Base-by-base conservation (phyloP, 2,113 vertebrate species). In the Osmerus mordax region DNA sequence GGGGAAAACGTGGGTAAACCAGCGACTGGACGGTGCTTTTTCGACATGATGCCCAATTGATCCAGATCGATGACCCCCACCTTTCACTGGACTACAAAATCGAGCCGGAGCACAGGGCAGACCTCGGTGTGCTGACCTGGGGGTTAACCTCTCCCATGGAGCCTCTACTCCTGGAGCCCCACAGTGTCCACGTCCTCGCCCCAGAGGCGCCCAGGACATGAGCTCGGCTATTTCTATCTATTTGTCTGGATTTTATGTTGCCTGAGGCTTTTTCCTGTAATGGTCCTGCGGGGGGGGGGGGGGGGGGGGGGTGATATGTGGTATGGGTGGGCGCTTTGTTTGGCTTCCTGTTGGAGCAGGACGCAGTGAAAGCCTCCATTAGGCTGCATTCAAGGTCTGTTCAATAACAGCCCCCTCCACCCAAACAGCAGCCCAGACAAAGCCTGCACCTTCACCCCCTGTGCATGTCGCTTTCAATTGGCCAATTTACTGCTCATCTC, bases 401-500 rank as follows among this genome's bases (percentile, higher is more conserved):
- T 81, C 79, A 36, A 65, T 69, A 75, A 69, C 75, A 62, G 72
- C 82, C 75, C 68, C 67, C 41, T 72, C 41, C 47, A 61, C 74
- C 75, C 77, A 76, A 78, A 77, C 56, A 72, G 62, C 72, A 58
- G 64, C 70, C 16, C 67, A 19, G 73, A 80, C 67, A 70, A 69
- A 68, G 36, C 54, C 58, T 80, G n/a, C 25, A n/a, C 70, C 73
- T 75, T 82, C 63, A n/a, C 41, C 67, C 16, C 51, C 21, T 66
- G 32, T 23, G 41, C 75, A 70, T 86, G 82, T 83, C 78, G 72
- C 75, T 84, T 83, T 86, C 83, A 87, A 73, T 86, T 76, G 2
- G 68, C 70, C 83, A 85, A 83, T 91, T 87, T 78, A 79, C 74
- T 67, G 75, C 81, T 83, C 75, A 78, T 88, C 88, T 88, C 79